Evolutionary conservation across 2,797 vertebrate species (phyloP).

Genomic region (Prionace glauca): DNA sequence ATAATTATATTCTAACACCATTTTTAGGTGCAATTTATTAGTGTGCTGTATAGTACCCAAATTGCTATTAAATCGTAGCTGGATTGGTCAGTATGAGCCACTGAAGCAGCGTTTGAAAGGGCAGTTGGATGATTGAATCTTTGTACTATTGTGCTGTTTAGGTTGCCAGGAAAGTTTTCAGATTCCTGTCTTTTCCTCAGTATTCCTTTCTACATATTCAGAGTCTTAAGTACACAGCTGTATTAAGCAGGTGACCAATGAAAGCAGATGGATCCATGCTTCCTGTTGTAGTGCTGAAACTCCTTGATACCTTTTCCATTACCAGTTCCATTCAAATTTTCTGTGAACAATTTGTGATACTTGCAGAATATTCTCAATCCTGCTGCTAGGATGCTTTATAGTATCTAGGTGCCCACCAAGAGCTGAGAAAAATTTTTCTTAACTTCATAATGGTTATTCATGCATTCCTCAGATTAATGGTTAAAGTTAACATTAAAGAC

Average conservation of each 20-base stretch:
- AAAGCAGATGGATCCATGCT: not conserved
- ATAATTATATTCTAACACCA: not conserved
- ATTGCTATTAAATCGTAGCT: not conserved
- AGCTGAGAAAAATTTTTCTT: not conserved
- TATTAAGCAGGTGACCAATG: not conserved
- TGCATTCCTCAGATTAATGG: not conserved
- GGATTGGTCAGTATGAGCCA: not conserved
- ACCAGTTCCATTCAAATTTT: not conserved
- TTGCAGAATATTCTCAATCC: not conserved
- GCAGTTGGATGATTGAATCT: not conserved
- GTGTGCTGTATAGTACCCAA: not conserved
- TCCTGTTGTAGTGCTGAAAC: not conserved
- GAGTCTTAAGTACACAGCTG: not conserved
- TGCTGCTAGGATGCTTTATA: not conserved
- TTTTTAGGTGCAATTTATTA: not conserved
- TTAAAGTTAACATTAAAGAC: not conserved
- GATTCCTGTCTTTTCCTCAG: not conserved
- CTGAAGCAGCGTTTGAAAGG: not conserved
- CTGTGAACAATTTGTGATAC: not conserved
- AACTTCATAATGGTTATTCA: not conserved
- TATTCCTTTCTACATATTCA: not conserved
- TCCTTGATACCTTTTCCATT: not conserved
- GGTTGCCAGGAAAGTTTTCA: not conserved
- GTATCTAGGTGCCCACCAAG: not conserved
- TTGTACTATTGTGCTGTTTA: not conserved